phyloP scores from a whole-genome alignment of 2,888 invertebrate genomes.

The Mesorhabditis sp. region DNA sequence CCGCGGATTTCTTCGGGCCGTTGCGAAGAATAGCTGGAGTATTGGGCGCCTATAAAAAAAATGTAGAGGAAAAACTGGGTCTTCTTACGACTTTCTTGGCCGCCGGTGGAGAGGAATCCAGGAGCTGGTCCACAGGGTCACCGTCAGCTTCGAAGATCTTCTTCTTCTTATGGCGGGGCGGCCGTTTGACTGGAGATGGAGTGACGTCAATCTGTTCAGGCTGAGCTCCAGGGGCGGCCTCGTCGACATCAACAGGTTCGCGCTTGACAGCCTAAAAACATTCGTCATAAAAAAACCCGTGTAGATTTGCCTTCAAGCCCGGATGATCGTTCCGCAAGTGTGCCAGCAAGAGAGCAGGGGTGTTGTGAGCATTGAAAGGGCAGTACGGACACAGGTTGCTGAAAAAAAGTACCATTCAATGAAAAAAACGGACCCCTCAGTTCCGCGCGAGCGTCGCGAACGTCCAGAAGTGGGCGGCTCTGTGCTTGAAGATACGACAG shows the following conservation, averaged over 20 bases:
- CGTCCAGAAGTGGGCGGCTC: too few species aligned
- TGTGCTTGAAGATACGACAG: too few species aligned
- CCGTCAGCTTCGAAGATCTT: too few species aligned
- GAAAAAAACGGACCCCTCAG: too few species aligned
- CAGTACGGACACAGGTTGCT: constrained; percentile 1
- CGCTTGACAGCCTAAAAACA: background rate
- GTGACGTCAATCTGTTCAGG: background rate
- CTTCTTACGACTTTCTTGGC: too few species aligned
- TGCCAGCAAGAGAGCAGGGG: background rate
- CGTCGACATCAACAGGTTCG: background rate
- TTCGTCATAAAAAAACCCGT: background rate
- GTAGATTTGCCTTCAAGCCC: background rate
- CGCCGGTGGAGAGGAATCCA: too few species aligned
- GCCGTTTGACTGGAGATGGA: background rate
- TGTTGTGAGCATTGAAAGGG: background rate
- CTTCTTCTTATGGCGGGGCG: background rate
- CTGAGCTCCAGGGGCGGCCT: background rate
- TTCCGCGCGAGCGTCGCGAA: too few species aligned
- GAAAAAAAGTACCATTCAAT: background rate
- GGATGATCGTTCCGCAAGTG: background rate
- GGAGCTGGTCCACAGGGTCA: too few species aligned
- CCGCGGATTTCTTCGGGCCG: too few species aligned
- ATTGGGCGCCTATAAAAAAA: too few species aligned
- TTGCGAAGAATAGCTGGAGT: too few species aligned
- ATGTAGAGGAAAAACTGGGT: too few species aligned